Evolutionary conservation across 2,797 vertebrate genomes (phyloP).

Genomic region (Coranthus polyacanthus): DNA sequence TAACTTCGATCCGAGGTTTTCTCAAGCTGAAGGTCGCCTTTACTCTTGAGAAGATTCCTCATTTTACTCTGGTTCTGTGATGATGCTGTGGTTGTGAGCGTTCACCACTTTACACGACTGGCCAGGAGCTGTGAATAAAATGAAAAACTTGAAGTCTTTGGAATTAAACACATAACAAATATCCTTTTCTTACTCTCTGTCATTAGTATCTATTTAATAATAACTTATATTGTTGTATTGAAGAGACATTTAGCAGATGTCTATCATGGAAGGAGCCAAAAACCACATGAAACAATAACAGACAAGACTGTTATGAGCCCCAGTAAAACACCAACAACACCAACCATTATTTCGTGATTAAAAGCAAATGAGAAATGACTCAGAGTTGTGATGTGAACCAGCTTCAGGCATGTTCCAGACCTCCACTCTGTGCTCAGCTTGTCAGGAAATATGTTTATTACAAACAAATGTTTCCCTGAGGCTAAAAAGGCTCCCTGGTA

Average conservation of each 20-base stretch:
- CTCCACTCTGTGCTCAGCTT: constrained; percentile 22
- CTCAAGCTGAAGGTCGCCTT: not conserved
- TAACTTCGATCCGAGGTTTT: not conserved
- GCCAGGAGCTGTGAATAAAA: constrained; percentile 42
- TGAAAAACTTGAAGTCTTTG: not conserved
- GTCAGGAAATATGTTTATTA: constrained; percentile 55
- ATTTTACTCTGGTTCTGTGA: constrained; percentile 10
- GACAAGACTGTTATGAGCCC: no score
- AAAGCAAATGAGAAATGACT: constrained; percentile 4
- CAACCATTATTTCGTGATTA: constrained; percentile 39
- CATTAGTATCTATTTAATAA: no score
- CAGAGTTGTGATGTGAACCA: constrained; percentile 3
- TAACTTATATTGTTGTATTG: no score
- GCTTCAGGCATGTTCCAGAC: constrained; percentile 31
- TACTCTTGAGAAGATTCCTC: constrained; percentile 2
- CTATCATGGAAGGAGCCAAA: not conserved
- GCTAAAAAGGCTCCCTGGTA: constrained; percentile 30
- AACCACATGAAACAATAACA: not conserved
- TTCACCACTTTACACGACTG: not conserved
- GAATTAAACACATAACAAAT: not conserved
- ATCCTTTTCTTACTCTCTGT: no score
- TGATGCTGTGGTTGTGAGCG: not conserved
- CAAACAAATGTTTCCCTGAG: constrained; percentile 44
- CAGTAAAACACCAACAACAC: constrained; percentile 1
- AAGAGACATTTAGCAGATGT: no score